Base-by-base conservation (phyloP, 2,113 vertebrate genomes). In the Typhlomys cinereus region DNA sequence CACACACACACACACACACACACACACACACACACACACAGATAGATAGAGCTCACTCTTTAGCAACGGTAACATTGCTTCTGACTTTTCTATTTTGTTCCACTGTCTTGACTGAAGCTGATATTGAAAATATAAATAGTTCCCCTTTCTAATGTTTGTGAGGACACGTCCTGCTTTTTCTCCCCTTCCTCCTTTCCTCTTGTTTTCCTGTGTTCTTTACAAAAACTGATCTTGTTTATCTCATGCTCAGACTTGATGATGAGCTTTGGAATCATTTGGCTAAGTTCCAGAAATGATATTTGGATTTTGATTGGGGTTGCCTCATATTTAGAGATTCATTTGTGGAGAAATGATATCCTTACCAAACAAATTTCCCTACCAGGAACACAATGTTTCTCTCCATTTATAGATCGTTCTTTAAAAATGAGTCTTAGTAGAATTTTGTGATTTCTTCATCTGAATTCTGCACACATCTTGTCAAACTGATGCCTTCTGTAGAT, bases 321-420 rank as follows among this genome's bases (percentile, higher is more conserved):
- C 89, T 90, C 90, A 67, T 87, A 81, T 82, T 88, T 84, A 95
- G 91, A 94, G 85, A 76, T 44, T 89, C 76, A 61, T 70, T 89
- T 93, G 91, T 91, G 67, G 85, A 76, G 91, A 95, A 84, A 85
- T 44, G 61, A 85, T 67, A 88, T 81, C 15, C 78, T 92, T 62
- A 71, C 48, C 62, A 62, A 62, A 88, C 10, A 78, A 62, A 39
- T 90, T 93, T 78, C 89, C 31, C 82, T 13, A 67, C 67, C 54
- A 89, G 91, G 91, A 90, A 90, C 82, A 93, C 62, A 59, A 34
- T n/a, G 21, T 84, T 0, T 81, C 39, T 76, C 57, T 84, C 71
- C 44, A n/a, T 71, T 88, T 81, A 86, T 52, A 75, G 76, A 92
- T 83, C 21, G 74, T 76, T 71, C 81, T 71, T 25, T 9, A 74